Conservation (phyloP, 2,888 invertebrate species). For the Chaetoderma sp. region DNA sequence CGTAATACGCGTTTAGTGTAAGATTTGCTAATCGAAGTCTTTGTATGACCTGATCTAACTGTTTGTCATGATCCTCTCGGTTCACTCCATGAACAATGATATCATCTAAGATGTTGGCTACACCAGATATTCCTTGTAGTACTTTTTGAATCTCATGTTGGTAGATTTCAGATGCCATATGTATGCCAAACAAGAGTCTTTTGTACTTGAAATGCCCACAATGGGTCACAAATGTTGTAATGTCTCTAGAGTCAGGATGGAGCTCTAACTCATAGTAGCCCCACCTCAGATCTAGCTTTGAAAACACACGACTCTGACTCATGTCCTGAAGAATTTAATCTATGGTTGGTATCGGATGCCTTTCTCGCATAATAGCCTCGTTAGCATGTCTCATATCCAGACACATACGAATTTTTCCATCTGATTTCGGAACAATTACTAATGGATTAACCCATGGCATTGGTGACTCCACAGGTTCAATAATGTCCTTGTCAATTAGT, state of each 20-base stretch:
- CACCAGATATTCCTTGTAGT: constrained; percentile 56
- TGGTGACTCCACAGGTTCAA: constrained; percentile 35
- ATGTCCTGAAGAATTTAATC: constrained; percentile 41
- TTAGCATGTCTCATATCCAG: constrained; percentile 45
- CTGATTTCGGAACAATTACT: constrained; percentile 35
- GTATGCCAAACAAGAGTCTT: constrained; percentile 41
- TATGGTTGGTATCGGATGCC: constrained; percentile 39
- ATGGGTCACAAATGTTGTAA: constrained; percentile 44
- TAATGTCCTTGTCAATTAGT: constrained; percentile 24
- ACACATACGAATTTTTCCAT: constrained; percentile 38
- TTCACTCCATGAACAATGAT: constrained; percentile 60
- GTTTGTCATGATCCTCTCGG: constrained; percentile 56
- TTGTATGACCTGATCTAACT: background rate
- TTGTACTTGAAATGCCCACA: constrained; percentile 39
- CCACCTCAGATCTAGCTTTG: constrained; percentile 37
- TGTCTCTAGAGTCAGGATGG: constrained; percentile 41
- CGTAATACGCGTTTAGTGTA: constrained; percentile 23
- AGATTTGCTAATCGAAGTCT: constrained; percentile 32
- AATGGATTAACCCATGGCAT: constrained; percentile 42
- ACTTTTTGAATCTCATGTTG: constrained; percentile 66
- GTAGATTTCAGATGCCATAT: constrained; percentile 69
- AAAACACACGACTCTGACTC: constrained; percentile 39
- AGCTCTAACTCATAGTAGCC: constrained; percentile 47
- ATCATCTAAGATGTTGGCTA: constrained; percentile 65
- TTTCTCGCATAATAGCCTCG: constrained; percentile 37